These are phyloP conservation scores for Phymanthus crucifer DNA, from an alignment of 92 coral and sea anemone species.

Conservation along the genomic window DNA sequence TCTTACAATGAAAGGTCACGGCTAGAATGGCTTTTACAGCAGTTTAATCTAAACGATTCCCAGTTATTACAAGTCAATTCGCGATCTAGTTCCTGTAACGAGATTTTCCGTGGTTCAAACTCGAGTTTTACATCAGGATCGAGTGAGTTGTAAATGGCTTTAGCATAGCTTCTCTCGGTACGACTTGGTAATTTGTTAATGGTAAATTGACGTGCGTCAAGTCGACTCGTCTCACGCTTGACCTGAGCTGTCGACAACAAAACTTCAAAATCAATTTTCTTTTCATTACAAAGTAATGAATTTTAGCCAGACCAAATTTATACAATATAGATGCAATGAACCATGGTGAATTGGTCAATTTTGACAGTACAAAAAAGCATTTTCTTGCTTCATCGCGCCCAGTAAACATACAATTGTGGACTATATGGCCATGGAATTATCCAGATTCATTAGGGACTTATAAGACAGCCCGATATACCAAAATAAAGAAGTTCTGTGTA, in stretches of 20 bases:
- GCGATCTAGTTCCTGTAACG: constrained; percentile 32
- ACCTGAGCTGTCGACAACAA: neutral
- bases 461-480: neutral
- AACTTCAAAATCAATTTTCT: constrained; percentile 2
- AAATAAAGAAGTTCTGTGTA: neutral
- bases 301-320: neutral
- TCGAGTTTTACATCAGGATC: constrained; percentile 50
- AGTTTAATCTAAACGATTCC: constrained; percentile 48
- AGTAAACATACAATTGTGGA: neutral
- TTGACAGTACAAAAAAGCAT: too few species aligned
- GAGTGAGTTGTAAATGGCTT: constrained; percentile 25
- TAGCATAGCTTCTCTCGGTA: neutral
- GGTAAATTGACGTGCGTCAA: neutral
- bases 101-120: constrained; percentile 38
- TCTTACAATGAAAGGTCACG: constrained; percentile 79
- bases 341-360: neutral
- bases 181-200: constrained; percentile 1
- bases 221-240: constrained; percentile 21
- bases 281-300: neutral
- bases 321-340: neutral
- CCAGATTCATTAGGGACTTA: neutral
- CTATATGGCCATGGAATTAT: neutral
- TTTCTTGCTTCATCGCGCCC: neutral
- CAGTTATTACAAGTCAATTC: constrained; percentile 30
- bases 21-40: constrained; percentile 87